Evolutionary conservation across 2,113 vertebrate genomes (phyloP).

Genomic region (Platysteira castanea): DNA sequence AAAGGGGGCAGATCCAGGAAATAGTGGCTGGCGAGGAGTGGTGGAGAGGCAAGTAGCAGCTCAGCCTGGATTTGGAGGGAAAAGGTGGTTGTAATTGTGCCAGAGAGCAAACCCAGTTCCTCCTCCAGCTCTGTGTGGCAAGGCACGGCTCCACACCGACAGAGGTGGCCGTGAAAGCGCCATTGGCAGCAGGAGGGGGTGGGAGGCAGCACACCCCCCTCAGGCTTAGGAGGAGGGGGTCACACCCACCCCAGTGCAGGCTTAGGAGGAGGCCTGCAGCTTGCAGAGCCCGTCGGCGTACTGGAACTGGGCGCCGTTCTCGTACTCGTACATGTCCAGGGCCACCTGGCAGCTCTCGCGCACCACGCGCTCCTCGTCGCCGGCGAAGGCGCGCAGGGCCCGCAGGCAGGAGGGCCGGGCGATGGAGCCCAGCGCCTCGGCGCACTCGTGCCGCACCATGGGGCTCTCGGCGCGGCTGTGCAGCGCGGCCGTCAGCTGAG

Average conservation of each 20-base stretch:
- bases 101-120: background rate
- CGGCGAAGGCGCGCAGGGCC: slow-evolving; percentile 70
- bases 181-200: fast-evolving
- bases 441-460: slow-evolving; percentile 96
- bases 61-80: background rate
- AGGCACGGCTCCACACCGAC: fast-evolving
- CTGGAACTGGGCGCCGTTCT: slow-evolving; percentile 82
- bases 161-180: fast-evolving
- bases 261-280: background rate
- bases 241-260: fast-evolving
- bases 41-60: background rate
- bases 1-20: background rate
- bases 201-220: background rate
- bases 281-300: slow-evolving; percentile 83
- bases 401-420: slow-evolving; percentile 83
- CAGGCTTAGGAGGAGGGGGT: background rate
- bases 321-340: slow-evolving; percentile 88
- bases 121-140: fast-evolving
- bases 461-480: slow-evolving; percentile 72
- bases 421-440: slow-evolving; percentile 91
- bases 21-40: background rate
- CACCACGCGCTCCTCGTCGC: slow-evolving; percentile 84
- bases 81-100: background rate
- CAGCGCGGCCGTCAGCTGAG: slow-evolving; percentile 75
- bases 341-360: slow-evolving; percentile 96